These are phyloP conservation scores for Branchipolynoe longqiensis DNA, from an alignment of 2,888 invertebrate species.

Conservation along the genomic window DNA sequence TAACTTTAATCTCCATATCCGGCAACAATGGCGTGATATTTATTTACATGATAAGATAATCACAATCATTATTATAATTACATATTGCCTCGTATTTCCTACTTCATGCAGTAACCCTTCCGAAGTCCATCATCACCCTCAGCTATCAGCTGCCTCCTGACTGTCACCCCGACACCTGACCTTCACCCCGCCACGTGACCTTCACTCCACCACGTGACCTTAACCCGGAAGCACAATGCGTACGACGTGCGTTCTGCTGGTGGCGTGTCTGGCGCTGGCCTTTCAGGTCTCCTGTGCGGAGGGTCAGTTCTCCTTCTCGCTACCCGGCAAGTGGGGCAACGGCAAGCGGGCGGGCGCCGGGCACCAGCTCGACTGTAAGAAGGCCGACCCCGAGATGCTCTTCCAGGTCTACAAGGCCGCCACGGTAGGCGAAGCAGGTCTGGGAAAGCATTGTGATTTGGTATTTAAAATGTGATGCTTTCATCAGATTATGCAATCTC, in stretches of 20 bases:
- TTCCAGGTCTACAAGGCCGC: constrained; percentile 46
- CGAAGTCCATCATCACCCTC: too few relatives aligned
- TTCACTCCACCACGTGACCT: not conserved
- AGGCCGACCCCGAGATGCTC: constrained; percentile 48
- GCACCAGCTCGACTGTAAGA: constrained; percentile 29
- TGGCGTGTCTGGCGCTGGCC: constrained; percentile 55
- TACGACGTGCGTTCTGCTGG: constrained; percentile 35
- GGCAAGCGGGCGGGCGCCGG: constrained; percentile 50
- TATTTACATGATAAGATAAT: too few relatives aligned
- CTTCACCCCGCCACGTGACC: not conserved
- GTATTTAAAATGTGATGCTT: too few relatives aligned
- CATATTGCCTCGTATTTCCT: too few relatives aligned
- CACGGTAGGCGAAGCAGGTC: too few relatives aligned
- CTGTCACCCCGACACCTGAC: not conserved
- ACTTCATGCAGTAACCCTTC: too few relatives aligned
- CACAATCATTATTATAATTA: too few relatives aligned
- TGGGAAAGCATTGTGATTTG: too few relatives aligned
- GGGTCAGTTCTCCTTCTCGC: constrained; percentile 58
- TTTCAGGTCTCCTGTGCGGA: constrained; percentile 26
- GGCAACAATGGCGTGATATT: too few relatives aligned
- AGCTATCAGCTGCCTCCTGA: not conserved
- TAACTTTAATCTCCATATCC: too few relatives aligned
- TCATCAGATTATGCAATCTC: too few relatives aligned
- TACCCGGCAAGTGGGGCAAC: constrained; percentile 60
- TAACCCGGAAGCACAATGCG: not conserved